Evolutionary conservation across 1,140 invertebrate species (phyloP).

Genomic region (Drosophila chauvacae): DNA sequence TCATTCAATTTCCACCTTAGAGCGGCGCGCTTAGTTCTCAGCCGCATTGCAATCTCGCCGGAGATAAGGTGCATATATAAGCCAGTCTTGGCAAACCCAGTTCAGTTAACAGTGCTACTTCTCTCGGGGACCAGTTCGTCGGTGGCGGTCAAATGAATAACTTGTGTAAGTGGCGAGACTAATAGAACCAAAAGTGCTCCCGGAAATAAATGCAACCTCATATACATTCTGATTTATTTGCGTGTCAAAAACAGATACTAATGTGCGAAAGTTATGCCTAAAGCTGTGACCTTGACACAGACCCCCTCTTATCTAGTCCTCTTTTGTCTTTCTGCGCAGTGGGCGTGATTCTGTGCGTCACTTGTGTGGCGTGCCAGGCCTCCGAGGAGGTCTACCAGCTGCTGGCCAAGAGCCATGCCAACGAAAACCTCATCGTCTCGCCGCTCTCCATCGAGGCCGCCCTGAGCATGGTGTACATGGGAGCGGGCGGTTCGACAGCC

Average conservation of each 20-base stretch:
- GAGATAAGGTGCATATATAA: constrained; percentile 28
- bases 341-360: constrained; percentile 13
- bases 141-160: constrained; percentile 18
- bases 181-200: neutral
- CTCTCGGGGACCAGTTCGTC: constrained; percentile 13
- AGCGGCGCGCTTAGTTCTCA: constrained; percentile 23
- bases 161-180: constrained; percentile 36
- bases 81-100: constrained; percentile 8
- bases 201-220: neutral
- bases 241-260: neutral
- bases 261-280: neutral
- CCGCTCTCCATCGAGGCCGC: constrained; percentile 85
- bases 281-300: neutral
- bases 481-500: constrained; percentile 85
- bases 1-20: constrained; percentile 25
- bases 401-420: constrained; percentile 39
- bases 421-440: constrained; percentile 84
- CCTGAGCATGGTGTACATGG: constrained; percentile 86
- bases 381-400: constrained; percentile 31
- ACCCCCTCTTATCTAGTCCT: neutral
- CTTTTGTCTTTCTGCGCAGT: neutral
- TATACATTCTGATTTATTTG: neutral
- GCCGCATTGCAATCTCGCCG: constrained; percentile 6
- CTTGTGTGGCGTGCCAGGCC: constrained; percentile 4
- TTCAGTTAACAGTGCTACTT: constrained; percentile 14